These are phyloP conservation scores for Natrix natrix DNA, from an alignment of 2,797 vertebrate species.

Conservation along the genomic window DNA sequence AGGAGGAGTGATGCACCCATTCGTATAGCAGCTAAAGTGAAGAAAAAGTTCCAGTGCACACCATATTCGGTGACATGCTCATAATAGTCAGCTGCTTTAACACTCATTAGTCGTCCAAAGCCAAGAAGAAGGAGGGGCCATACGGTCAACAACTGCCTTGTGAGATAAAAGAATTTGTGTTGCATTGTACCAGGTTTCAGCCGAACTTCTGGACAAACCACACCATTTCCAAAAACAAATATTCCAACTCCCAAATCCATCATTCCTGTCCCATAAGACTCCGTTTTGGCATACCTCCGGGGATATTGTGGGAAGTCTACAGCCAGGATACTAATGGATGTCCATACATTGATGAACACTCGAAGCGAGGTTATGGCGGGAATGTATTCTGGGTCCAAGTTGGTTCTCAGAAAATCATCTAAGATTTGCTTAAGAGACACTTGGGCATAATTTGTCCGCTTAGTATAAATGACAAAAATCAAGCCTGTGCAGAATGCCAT, in stretches of 20 bases:
- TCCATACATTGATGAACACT: slow-evolving; percentile 85
- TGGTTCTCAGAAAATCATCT: slow-evolving; percentile 71
- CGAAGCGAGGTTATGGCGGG: slow-evolving; percentile 86
- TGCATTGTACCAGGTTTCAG: slow-evolving; percentile 55
- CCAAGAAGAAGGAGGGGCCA: slow-evolving; percentile 89
- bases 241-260: slow-evolving; percentile 96
- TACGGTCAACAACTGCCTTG: slow-evolving; percentile 78
- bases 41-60: slow-evolving; percentile 98
- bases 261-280: slow-evolving; percentile 92
- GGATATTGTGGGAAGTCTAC: slow-evolving; percentile 93
- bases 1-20: slow-evolving; percentile 81
- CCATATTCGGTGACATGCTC: slow-evolving; percentile 94
- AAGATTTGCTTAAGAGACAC: slow-evolving; percentile 55
- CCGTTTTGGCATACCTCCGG: slow-evolving; percentile 89
- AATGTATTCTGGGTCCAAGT: slow-evolving; percentile 72
- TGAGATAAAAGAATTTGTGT: slow-evolving; percentile 67
- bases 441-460: slow-evolving; percentile 42
- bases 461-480: slow-evolving; percentile 70
- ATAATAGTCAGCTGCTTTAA: slow-evolving; percentile 87
- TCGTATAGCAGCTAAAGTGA: slow-evolving; percentile 86
- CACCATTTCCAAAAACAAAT: slow-evolving; percentile 86
- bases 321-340: slow-evolving; percentile 88
- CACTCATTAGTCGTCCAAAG: slow-evolving; percentile 76
- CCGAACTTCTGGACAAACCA: slow-evolving; percentile 89
- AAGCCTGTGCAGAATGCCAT: slow-evolving; percentile 60